Evolutionary conservation across 1,140 invertebrate genomes (phyloP).

Genomic region (Hydropsyche tenuis): DNA sequence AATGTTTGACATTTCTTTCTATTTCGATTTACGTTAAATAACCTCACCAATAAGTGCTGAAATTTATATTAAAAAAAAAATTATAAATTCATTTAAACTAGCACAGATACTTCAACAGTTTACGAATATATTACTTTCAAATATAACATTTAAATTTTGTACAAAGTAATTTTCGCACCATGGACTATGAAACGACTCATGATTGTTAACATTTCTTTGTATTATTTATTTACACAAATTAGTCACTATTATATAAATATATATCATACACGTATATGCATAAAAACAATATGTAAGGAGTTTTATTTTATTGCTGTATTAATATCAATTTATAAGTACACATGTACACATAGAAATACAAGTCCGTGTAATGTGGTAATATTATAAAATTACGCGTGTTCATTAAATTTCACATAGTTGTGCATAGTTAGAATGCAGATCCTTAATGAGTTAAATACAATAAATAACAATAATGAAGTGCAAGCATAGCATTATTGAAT

Average conservation of each 20-base stretch:
- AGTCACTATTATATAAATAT: conserved; percentile 46
- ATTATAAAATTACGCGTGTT: conserved; percentile 10
- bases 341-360: conserved; percentile 1
- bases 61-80: not conserved
- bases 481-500: conserved; percentile 11
- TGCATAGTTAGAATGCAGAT: conserved; percentile 5
- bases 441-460: not conserved
- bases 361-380: too few relatives aligned
- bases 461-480: conserved; percentile 20
- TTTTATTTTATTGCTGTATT: conserved; percentile 48
- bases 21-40: too few relatives aligned
- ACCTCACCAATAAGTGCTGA: too few relatives aligned
- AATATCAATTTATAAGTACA: conserved; percentile 18
- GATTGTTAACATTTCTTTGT: conserved; percentile 40
- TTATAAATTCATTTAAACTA: conserved; percentile 13
- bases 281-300: conserved; percentile 12
- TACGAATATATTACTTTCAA: conserved; percentile 34
- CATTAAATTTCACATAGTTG: not conserved
- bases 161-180: conserved; percentile 47
- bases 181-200: conserved; percentile 42
- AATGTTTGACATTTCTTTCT: too few relatives aligned
- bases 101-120: conserved; percentile 14
- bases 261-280: conserved; percentile 24
- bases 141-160: conserved; percentile 46
- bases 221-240: conserved; percentile 42